These are phyloP conservation scores for Drosophila anceps DNA, from an alignment of 2,888 invertebrate species.

Conservation along the genomic window DNA sequence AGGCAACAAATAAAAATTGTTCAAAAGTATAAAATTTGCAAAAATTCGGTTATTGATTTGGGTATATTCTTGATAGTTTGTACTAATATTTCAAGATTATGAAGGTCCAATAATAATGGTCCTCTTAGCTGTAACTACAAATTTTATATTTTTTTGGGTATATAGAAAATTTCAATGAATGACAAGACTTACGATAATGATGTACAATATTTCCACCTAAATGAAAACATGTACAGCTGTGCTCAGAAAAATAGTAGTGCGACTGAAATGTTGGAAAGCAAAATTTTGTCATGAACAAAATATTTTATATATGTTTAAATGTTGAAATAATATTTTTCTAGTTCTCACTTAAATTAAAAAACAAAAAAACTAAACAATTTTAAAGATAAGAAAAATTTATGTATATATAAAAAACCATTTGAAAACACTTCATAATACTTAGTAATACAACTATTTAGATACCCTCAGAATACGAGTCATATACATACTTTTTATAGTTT, in stretches of 20 bases:
- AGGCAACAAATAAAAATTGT: not conserved
- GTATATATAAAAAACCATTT: not conserved
- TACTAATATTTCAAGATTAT: no score
- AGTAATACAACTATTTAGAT: not conserved
- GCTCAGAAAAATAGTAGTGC: no score
- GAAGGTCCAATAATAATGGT: no score
- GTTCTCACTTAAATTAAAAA: no score
- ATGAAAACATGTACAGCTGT: no score
- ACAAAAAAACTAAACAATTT: not conserved
- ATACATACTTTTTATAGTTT: conserved; percentile 5
- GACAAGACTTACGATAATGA: not conserved
- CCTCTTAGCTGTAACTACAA: no score
- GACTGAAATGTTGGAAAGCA: no score
- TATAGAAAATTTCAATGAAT: not conserved
- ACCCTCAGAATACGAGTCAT: not conserved
- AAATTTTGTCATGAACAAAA: no score
- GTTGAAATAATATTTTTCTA: no score
- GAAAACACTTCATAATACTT: not conserved
- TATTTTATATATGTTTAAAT: no score
- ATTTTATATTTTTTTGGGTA: no score
- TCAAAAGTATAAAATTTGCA: not conserved
- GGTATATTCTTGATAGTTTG: no score
- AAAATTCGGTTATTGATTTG: not conserved
- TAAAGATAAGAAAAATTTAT: not conserved
- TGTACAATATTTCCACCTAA: not conserved